Percentiles rank a stretch among this genome's conserved stretches.
These are phyloP conservation scores for Donacobius atricapilla DNA, from an alignment of 2,113 vertebrate genomes.

Conservation along the genomic window DNA sequence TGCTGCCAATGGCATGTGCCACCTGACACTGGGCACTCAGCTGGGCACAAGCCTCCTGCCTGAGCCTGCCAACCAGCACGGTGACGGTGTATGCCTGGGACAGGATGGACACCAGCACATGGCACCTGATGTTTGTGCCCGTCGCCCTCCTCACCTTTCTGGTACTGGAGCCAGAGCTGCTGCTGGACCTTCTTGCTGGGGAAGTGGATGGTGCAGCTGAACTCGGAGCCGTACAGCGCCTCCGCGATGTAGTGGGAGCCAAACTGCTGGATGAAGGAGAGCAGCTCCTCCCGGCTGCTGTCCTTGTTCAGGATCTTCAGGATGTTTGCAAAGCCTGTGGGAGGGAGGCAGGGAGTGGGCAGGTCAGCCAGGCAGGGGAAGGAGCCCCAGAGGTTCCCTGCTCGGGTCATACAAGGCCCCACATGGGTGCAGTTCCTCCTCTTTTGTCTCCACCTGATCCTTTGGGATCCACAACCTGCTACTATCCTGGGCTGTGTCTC, in stretches of 20 bases:
- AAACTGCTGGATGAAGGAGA: slow-evolving; percentile 89
- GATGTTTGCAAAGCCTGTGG: slow-evolving; percentile 88
- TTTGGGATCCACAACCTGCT: neutral
- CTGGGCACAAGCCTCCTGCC: neutral
- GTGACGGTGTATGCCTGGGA: neutral
- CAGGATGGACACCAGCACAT: neutral
- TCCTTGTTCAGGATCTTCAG: slow-evolving; percentile 91
- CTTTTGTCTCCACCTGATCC: neutral
- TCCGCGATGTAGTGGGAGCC: slow-evolving; percentile 94
- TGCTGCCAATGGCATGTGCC: neutral
- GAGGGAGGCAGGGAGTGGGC: neutral
- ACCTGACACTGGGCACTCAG: neutral
- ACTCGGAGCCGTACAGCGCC: slow-evolving; percentile 93
- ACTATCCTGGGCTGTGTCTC: neutral
- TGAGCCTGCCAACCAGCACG: accelerated
- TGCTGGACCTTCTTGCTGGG: slow-evolving; percentile 98
- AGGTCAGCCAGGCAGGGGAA: neutral
- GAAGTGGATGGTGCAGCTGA: slow-evolving; percentile 95
- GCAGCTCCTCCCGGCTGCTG: slow-evolving; percentile 91
- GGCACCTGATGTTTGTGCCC: neutral
- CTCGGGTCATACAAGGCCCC: neutral
- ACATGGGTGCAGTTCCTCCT: accelerated
- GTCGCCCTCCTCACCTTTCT: slow-evolving; percentile 86
- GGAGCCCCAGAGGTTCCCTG: neutral
- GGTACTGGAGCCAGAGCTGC: slow-evolving; percentile 98